A percentile compares a stretch with the other conserved stretches of the same genome.
phyloP scores from a whole-genome alignment of 2,888 invertebrate species.

The Rugalucina vietnamica region DNA sequence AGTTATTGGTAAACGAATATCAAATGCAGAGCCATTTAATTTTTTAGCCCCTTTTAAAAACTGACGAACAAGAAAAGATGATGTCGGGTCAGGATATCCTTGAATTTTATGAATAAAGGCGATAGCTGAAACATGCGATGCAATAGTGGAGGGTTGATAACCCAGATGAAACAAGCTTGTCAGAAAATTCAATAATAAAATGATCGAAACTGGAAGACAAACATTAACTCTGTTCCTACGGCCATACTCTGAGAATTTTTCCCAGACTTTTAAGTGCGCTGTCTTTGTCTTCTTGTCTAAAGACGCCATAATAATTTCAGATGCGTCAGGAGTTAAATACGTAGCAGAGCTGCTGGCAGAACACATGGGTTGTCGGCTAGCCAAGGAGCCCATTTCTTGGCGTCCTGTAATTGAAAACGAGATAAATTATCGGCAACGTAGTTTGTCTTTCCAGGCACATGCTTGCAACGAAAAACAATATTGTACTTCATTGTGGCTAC shows the following conservation, averaged over 20 bases:
- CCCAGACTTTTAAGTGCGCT: background rate
- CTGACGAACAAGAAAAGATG: background rate
- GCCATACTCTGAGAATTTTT: background rate
- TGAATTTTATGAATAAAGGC: background rate
- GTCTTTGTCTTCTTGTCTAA: background rate
- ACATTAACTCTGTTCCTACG: background rate
- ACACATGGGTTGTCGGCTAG: background rate
- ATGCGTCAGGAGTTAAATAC: background rate
- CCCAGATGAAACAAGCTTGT: background rate
- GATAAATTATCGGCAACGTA: background rate
- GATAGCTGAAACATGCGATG: background rate
- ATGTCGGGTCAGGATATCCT: background rate
- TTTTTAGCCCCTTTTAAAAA: background rate
- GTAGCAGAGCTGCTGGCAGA: background rate
- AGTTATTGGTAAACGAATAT: conserved; percentile 5
- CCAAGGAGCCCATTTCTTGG: background rate
- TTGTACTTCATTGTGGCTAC: background rate
- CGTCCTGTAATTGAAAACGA: background rate
- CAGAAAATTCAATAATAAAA: background rate
- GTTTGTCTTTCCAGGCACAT: background rate
- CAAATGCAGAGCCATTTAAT: background rate
- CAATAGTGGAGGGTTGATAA: conserved; percentile 4
- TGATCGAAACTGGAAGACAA: background rate
- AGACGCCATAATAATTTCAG: background rate
- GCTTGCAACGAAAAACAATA: background rate